Conservation (phyloP, 2,113 vertebrate species). For the Danio rerio region GRCz12tu NC_133179.1:17238001-17238500, state of each 20-base stretch:
- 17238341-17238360: constrained; percentile 3
- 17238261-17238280: neutral
- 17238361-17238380: constrained; percentile 2
- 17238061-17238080: constrained; percentile 27
- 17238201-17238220: neutral
- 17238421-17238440: constrained; percentile 12
- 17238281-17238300: constrained; percentile 14
- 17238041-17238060: neutral
- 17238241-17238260: neutral
- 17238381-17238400: constrained; percentile 3
- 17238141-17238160: constrained; percentile 38
- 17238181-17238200: constrained; percentile 7
- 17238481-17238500: neutral
- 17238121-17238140: neutral
- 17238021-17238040: constrained; percentile 2
- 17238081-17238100: constrained; percentile 32
- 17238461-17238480: neutral
- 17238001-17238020: constrained; percentile 31
- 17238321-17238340: neutral
- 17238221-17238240: neutral
- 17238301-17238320: neutral
- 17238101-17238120: constrained; percentile 43
- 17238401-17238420: neutral
- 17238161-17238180: constrained; percentile 33
- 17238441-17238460: constrained; percentile 4